Percentiles rank a stretch among this genome's conserved stretches.
Conservation (phyloP, 2,888 invertebrate genomes). For the Pyrrhia umbra region DNA sequence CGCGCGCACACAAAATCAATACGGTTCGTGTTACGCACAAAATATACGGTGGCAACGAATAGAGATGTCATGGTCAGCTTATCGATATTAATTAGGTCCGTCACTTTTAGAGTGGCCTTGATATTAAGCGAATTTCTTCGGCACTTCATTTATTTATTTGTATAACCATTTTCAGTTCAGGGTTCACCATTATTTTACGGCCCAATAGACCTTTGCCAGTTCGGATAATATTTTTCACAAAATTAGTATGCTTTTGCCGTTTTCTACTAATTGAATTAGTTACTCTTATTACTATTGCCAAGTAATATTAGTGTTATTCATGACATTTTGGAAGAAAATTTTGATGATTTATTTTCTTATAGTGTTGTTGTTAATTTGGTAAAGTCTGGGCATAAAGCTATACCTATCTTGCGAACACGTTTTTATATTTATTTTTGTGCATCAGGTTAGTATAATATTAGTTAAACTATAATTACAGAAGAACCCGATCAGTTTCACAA, state of each 20-base stretch:
- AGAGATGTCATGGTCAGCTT: conserved; percentile 84
- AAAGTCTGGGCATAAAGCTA: too few relatives aligned
- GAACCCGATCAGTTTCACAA: too few relatives aligned
- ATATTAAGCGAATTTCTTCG: conserved; percentile 40
- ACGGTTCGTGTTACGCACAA: conserved; percentile 87
- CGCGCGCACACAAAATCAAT: conserved; percentile 90
- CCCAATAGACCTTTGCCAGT: conserved; percentile 19
- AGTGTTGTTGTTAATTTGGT: conserved; percentile 4
- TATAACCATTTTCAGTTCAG: conserved; percentile 36
- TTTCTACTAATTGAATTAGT: conserved; percentile 41
- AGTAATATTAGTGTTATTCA: conserved; percentile 37
- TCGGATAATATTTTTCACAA: conserved; percentile 18
- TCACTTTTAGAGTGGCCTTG: conserved; percentile 51
- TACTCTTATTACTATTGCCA: conserved; percentile 36
- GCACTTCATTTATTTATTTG: conserved; percentile 47
- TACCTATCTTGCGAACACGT: too few relatives aligned
- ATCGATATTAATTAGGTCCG: conserved; percentile 72
- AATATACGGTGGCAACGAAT: conserved; percentile 76
- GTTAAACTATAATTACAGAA: too few relatives aligned
- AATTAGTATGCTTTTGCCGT: conserved; percentile 36
- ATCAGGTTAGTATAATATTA: too few relatives aligned
- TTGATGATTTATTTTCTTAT: conserved; percentile 36
- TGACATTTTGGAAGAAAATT: conserved; percentile 16
- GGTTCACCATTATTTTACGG: conserved; percentile 15
- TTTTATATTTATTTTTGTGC: too few relatives aligned